Conservation (phyloP, 2,797 vertebrate species). For the Poeciliopsis turneri region DNA sequence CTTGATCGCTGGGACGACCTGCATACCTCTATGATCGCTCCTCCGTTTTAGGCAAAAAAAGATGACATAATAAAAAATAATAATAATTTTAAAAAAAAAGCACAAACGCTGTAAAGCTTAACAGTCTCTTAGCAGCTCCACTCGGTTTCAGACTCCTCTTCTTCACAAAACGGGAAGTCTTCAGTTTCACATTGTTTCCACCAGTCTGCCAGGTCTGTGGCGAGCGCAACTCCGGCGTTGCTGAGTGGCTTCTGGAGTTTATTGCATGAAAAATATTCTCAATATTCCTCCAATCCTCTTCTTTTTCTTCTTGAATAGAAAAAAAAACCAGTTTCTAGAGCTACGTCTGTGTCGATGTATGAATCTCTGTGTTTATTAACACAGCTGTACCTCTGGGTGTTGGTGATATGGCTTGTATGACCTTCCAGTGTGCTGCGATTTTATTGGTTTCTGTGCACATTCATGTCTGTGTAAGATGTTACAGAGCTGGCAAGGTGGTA, state of each 20-base stretch:
- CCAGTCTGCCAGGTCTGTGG: slow-evolving; percentile 31
- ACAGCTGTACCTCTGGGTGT: slow-evolving; percentile 30
- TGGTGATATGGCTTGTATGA: slow-evolving; percentile 56
- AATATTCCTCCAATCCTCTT: slow-evolving; percentile 30
- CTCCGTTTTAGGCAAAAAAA: slow-evolving; percentile 40
- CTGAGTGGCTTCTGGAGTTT: slow-evolving; percentile 65
- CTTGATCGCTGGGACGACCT: slow-evolving; percentile 56
- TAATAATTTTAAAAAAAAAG: slow-evolving; percentile 8
- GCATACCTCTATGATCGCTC: slow-evolving; percentile 59
- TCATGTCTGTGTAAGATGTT: slow-evolving; percentile 10
- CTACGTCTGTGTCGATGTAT: slow-evolving; percentile 33
- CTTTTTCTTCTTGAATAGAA: not conserved
- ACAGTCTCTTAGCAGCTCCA: slow-evolving; percentile 62
- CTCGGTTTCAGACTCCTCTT: slow-evolving; percentile 13
- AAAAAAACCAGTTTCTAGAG: slow-evolving; percentile 7
- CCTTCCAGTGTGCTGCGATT: slow-evolving; percentile 32
- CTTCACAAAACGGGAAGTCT: slow-evolving; percentile 34
- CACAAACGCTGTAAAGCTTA: slow-evolving; percentile 42
- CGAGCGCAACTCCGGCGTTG: slow-evolving; percentile 54
- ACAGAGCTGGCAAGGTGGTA: slow-evolving; percentile 31
- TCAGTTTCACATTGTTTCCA: slow-evolving; percentile 40
- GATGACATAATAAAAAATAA: not conserved
- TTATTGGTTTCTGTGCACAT: slow-evolving; percentile 12
- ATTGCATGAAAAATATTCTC: slow-evolving; percentile 76
- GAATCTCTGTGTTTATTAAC: slow-evolving; percentile 12